Percentiles rank a stretch among this genome's conserved stretches.
phyloP scores from a whole-genome alignment of 1,140 invertebrate species.

The Odontomachus brunneus region DNA sequence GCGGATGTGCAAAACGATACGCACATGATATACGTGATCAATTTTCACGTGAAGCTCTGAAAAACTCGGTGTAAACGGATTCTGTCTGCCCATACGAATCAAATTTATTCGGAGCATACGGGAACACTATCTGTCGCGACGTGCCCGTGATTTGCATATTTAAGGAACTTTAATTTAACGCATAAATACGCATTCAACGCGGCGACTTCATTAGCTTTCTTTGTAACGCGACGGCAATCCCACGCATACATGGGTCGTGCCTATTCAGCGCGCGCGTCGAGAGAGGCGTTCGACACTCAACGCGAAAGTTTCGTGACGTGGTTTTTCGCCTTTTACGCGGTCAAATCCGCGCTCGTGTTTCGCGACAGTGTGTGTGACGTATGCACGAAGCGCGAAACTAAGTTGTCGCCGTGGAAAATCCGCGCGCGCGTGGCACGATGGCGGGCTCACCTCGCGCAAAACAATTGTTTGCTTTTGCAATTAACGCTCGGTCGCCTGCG shows the following conservation, averaged over 20 bases:
- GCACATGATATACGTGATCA: neutral
- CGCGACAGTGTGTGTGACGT: conserved; percentile 13
- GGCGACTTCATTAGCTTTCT: conserved; percentile 40
- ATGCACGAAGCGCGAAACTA: conserved; percentile 54
- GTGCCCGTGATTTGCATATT: conserved; percentile 35
- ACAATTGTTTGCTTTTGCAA: conserved; percentile 57
- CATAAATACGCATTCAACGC: conserved; percentile 8
- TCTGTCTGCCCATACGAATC: neutral
- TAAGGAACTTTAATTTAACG: conserved; percentile 45
- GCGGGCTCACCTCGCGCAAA: conserved; percentile 19
- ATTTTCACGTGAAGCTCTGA: neutral
- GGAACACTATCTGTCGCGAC: conserved; percentile 26
- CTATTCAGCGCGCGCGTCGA: conserved; percentile 21
- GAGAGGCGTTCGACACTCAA: conserved; percentile 10
- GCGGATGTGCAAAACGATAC: neutral
- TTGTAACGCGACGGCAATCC: conserved; percentile 5
- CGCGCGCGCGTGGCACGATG: conserved; percentile 6
- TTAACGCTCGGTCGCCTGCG: conserved; percentile 53
- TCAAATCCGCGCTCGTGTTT: conserved; percentile 31
- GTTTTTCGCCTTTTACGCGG: conserved; percentile 45
- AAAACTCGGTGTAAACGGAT: conserved; percentile 9
- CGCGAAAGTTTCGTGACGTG: conserved; percentile 44
- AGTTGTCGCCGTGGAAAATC: conserved; percentile 51
- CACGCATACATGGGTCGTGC: too few species aligned
- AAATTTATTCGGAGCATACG: conserved; percentile 24